Percentiles rank a stretch among this genome's conserved stretches.
Evolutionary conservation across 23 tunicate species (phyloP).

Genomic region (Clavelina lepadiformis): DNA sequence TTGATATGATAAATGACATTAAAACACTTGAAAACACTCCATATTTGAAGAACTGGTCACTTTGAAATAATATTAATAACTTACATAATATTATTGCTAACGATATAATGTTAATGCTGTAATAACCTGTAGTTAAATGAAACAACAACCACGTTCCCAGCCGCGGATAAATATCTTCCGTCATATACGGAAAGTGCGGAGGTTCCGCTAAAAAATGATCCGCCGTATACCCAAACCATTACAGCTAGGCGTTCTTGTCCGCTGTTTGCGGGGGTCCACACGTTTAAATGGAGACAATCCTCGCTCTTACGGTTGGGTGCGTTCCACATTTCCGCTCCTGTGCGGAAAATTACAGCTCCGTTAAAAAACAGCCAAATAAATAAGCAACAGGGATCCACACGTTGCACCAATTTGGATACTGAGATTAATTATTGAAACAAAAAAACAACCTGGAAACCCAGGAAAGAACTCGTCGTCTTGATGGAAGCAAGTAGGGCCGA

Average conservation of each 20-base stretch:
- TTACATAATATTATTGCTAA: too few species aligned
- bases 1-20: too few species aligned
- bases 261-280: slow-evolving; percentile 27
- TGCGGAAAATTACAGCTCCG: not conserved
- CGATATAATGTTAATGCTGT: not conserved
- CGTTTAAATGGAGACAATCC: slow-evolving; percentile 47
- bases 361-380: too few species aligned
- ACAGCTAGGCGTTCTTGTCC: slow-evolving; percentile 19
- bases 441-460: slow-evolving; percentile 34
- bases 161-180: slow-evolving; percentile 58
- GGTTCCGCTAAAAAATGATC: slow-evolving; percentile 66
- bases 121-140: slow-evolving; percentile 66
- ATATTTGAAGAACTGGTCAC: too few species aligned
- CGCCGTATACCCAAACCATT: slow-evolving; percentile 87
- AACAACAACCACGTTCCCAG: slow-evolving; percentile 59
- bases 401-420: not conserved
- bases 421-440: not conserved
- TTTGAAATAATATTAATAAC: too few species aligned
- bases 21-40: too few species aligned
- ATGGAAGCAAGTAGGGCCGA: slow-evolving; percentile 45
- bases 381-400: slow-evolving; percentile 7
- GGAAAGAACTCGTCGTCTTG: slow-evolving; percentile 42
- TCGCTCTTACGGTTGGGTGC: slow-evolving; percentile 47
- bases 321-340: slow-evolving; percentile 75
- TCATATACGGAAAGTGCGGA: slow-evolving; percentile 56